Percentiles rank a stretch among this genome's conserved stretches.
phyloP scores from a whole-genome alignment of 2,888 invertebrate species.

The Polydesmus complanatus region DNA sequence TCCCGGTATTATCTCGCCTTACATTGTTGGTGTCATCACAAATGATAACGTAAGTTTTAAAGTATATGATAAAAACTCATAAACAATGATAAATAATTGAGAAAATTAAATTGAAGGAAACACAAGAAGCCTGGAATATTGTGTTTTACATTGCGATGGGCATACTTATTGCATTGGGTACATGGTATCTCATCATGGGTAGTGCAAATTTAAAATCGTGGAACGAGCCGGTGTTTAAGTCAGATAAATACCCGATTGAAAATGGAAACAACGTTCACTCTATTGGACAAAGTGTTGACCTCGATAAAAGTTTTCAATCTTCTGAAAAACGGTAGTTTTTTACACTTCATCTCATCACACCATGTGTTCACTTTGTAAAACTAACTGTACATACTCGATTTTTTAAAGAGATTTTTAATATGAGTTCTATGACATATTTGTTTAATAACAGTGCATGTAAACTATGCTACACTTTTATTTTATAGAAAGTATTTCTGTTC shows the following conservation, averaged over 20 bases:
- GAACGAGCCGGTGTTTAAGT: constrained; percentile 1
- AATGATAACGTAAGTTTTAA: constrained; percentile 14
- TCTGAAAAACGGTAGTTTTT: background rate
- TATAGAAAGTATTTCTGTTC: too few relatives aligned
- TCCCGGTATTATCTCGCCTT: constrained; percentile 22
- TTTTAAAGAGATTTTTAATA: too few relatives aligned
- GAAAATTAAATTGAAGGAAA: constrained; percentile 9
- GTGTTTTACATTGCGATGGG: constrained; percentile 10
- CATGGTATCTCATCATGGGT: constrained; percentile 1
- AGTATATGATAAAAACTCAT: background rate
- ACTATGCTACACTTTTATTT: too few relatives aligned
- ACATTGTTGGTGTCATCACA: constrained; percentile 19
- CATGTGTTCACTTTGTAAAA: too few relatives aligned
- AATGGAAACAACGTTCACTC: too few relatives aligned
- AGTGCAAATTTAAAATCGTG: constrained; percentile 4
- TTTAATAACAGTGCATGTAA: too few relatives aligned
- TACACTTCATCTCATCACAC: too few relatives aligned
- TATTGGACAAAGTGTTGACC: background rate
- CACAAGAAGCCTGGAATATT: constrained; percentile 8
- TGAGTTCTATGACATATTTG: too few relatives aligned
- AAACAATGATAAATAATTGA: too few relatives aligned
- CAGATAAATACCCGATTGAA: background rate
- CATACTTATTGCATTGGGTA: constrained; percentile 1
- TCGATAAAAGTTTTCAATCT: background rate
- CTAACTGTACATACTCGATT: too few relatives aligned